Evolutionary conservation across 2,888 invertebrate species (phyloP).

Genomic region (Scaptomyza polygonia): DNA sequence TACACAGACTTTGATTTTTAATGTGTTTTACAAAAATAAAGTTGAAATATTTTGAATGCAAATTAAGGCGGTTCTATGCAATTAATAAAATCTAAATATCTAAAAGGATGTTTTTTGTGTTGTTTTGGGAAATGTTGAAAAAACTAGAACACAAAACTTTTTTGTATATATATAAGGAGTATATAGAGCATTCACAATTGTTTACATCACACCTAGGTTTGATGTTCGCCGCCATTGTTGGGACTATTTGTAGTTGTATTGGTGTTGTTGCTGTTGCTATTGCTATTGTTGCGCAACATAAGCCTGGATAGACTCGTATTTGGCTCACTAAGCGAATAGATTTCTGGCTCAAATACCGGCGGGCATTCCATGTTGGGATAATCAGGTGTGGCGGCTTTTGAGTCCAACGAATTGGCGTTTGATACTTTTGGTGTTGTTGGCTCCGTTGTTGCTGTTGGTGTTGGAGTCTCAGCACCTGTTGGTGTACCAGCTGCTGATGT

Average conservation of each 20-base stretch:
- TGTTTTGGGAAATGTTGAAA: conserved; percentile 21
- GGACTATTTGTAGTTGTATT: conserved; percentile 55
- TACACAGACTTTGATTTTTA: conserved; percentile 54
- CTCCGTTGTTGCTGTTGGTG: conserved; percentile 22
- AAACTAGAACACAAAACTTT: conserved; percentile 38
- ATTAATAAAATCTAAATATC: conserved; percentile 22
- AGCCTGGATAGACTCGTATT: conserved; percentile 82
- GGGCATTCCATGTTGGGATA: conserved; percentile 94
- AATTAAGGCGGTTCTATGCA: conserved; percentile 49
- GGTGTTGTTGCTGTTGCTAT: conserved; percentile 24
- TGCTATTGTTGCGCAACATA: conserved; percentile 80
- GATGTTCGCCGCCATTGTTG: conserved; percentile 71
- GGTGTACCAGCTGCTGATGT: conserved; percentile 4
- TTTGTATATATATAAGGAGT: conserved; percentile 16
- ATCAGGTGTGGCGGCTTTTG: conserved; percentile 85
- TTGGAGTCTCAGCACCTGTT: conserved; percentile 19
- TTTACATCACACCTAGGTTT: conserved; percentile 67
- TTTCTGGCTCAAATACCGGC: conserved; percentile 93
- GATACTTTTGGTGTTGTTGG: conserved; percentile 65
- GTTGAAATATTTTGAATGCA: conserved; percentile 46
- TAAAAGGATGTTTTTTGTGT: conserved; percentile 22
- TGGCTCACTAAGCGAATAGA: conserved; percentile 88
- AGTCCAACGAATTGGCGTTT: conserved; percentile 63
- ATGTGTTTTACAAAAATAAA: conserved; percentile 42
- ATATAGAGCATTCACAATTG: conserved; percentile 74